Conservation (phyloP, 2,113 vertebrate species). For the Leucosticte australis region DNA sequence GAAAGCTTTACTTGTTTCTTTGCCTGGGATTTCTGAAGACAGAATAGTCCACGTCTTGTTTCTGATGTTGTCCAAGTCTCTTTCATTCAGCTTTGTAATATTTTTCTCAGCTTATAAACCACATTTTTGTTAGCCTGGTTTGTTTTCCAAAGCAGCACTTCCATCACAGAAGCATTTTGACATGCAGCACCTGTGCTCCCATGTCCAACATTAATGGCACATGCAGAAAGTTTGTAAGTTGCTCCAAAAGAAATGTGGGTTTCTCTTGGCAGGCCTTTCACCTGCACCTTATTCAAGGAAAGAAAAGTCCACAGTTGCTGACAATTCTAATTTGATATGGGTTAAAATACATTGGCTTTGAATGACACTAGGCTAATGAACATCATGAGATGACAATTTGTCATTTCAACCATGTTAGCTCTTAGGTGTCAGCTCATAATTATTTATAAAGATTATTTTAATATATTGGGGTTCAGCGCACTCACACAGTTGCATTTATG, state of each 20-base stretch:
- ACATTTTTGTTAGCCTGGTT: neutral
- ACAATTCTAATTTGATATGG: neutral
- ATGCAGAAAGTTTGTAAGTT: neutral
- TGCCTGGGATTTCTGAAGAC: neutral
- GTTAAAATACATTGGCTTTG: neutral
- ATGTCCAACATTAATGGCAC: neutral
- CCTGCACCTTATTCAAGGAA: neutral
- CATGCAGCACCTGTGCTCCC: neutral
- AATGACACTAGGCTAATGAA: neutral
- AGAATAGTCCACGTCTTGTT: neutral
- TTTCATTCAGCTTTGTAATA: neutral
- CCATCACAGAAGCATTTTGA: neutral
- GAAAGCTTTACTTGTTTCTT: neutral
- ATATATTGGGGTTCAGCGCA: neutral
- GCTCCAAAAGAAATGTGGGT: neutral
- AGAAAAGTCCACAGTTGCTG: neutral
- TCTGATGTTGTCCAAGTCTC: neutral
- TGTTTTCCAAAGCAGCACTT: neutral
- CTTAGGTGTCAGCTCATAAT: neutral
- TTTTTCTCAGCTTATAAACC: neutral
- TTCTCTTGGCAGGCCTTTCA: neutral
- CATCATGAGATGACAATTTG: neutral
- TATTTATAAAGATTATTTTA: constrained; percentile 14
- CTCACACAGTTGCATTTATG: neutral
- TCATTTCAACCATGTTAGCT: neutral